These are phyloP conservation scores for Baryphthengus martii DNA, from an alignment of 2,113 vertebrate species.

Conservation along the genomic window DNA sequence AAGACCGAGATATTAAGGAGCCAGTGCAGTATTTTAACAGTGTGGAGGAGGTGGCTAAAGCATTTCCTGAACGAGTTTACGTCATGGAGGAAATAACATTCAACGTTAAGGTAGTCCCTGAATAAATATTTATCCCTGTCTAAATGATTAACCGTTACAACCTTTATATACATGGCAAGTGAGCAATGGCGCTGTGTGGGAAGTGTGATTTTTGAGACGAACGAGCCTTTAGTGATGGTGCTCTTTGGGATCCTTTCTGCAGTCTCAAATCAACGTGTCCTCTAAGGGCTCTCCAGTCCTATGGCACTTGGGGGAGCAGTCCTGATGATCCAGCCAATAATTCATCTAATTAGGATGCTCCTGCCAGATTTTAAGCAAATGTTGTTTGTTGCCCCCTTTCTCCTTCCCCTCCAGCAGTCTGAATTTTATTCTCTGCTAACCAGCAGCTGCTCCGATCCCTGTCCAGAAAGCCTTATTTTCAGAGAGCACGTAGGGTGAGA, in stretches of 20 bases:
- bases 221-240: not conserved
- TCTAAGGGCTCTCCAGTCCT: constrained; percentile 14
- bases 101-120: constrained; percentile 93
- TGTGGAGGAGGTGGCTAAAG: constrained; percentile 99
- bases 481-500: not conserved
- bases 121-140: constrained; percentile 72
- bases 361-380: constrained; percentile 61
- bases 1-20: constrained; percentile 98
- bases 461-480: constrained; percentile 42
- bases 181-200: not conserved
- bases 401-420: not conserved
- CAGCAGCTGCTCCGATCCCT: constrained; percentile 63
- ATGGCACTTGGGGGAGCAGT: not conserved
- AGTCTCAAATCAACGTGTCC: not conserved
- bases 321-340: constrained; percentile 31
- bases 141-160: constrained; percentile 52
- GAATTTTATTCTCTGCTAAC: constrained; percentile 44
- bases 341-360: constrained; percentile 41
- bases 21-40: constrained; percentile 98
- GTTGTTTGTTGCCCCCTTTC: constrained; percentile 46
- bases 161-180: not conserved
- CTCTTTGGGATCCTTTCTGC: not conserved
- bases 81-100: constrained; percentile 99
- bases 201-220: constrained; percentile 42
- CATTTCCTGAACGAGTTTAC: constrained; percentile 97